phyloP scores from a whole-genome alignment of 1,140 invertebrate genomes.

The Babylonia areolata region DNA sequence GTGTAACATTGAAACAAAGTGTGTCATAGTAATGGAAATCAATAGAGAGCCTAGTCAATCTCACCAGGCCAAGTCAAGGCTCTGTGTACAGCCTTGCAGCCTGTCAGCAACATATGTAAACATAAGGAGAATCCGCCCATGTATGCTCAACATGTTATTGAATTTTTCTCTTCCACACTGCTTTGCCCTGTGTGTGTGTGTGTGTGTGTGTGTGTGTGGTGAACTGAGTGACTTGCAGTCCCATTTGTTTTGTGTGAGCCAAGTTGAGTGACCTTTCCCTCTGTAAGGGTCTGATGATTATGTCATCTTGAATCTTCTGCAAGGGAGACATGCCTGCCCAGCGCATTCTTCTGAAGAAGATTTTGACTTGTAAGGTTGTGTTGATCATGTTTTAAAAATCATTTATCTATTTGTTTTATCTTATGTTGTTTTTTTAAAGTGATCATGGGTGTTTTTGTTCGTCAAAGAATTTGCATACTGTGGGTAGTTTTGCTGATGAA shows the following conservation, averaged over 20 bases:
- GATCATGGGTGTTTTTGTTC: too few species aligned
- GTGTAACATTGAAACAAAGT: background rate
- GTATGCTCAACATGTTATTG: background rate
- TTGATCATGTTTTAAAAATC: too few species aligned
- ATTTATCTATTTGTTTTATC: too few species aligned
- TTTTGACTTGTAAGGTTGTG: constrained; percentile 4
- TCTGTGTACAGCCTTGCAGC: background rate
- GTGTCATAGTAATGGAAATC: constrained; percentile 21
- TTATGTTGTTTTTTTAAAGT: too few species aligned
- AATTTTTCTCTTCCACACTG: background rate
- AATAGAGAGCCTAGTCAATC: background rate
- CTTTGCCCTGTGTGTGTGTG: background rate
- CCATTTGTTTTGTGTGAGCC: background rate
- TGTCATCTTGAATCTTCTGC: background rate
- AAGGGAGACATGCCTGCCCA: background rate
- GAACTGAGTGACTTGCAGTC: background rate
- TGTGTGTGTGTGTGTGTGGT: too few species aligned
- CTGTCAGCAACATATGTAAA: constrained; percentile 4
- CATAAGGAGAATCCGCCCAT: background rate
- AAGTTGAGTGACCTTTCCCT: background rate
- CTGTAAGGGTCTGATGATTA: background rate
- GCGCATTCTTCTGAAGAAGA: background rate
- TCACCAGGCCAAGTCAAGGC: background rate
- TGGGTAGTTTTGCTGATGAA: background rate
- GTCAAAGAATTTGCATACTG: too few species aligned